Percentiles rank a stretch among this genome's conserved stretches.
Conservation (phyloP, 2,888 invertebrate species). For the Leptopilina myrica region DNA sequence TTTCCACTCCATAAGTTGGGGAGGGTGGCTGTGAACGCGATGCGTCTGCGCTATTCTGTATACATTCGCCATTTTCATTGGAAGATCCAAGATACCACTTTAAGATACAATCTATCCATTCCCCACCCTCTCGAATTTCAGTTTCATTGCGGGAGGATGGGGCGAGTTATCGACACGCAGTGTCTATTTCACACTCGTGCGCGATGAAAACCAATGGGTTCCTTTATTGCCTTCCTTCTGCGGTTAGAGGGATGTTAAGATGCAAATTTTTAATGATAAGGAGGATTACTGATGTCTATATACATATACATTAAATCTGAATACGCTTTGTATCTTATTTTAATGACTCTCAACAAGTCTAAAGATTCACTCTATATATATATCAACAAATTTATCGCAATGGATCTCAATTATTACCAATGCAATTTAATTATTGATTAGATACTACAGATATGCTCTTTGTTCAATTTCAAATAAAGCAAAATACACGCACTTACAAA, state of each 20-base stretch:
- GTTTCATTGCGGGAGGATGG: conserved; percentile 17
- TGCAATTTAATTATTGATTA: too few relatives aligned
- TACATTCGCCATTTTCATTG: conserved; percentile 66
- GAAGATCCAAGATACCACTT: conserved; percentile 64
- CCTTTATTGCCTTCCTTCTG: conserved; percentile 28
- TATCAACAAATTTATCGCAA: too few relatives aligned
- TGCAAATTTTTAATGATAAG: conserved; percentile 22
- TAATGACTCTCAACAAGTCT: not conserved
- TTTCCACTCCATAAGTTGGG: conserved; percentile 61
- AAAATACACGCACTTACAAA: too few relatives aligned
- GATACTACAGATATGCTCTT: too few relatives aligned
- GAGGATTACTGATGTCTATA: not conserved
- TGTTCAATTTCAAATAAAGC: too few relatives aligned
- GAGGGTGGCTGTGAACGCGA: conserved; percentile 48
- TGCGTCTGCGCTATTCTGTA: conserved; percentile 63
- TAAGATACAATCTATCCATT: conserved; percentile 59
- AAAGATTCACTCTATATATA: not conserved
- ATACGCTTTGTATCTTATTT: not conserved
- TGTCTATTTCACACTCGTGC: conserved; percentile 40
- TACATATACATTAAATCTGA: not conserved
- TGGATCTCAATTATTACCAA: too few relatives aligned
- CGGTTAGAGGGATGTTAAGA: conserved; percentile 40
- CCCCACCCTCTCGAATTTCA: conserved; percentile 28
- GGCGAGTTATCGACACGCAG: conserved; percentile 40
- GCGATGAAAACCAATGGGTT: conserved; percentile 35